A percentile compares a stretch with the other conserved stretches of the same genome.
These are phyloP conservation scores for Phyto melanocephala DNA, from an alignment of 2,888 invertebrate genomes.

Conservation along the genomic window DNA sequence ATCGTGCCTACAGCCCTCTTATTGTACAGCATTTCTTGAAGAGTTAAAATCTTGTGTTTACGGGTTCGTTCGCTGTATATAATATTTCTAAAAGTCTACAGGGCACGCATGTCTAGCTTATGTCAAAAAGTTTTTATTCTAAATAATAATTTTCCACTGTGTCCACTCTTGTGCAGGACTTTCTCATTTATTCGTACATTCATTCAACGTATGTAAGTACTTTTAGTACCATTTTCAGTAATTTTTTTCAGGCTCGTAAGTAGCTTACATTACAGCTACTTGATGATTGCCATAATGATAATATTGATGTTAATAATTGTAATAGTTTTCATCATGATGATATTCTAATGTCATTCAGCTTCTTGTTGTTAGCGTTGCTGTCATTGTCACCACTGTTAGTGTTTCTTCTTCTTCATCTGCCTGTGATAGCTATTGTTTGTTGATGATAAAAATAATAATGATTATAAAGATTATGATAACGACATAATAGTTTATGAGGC, in stretches of 20 bases:
- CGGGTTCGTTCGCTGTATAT: too few relatives aligned
- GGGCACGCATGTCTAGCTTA: too few relatives aligned
- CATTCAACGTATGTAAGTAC: not conserved
- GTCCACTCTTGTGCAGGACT: too few relatives aligned
- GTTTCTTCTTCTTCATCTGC: not conserved
- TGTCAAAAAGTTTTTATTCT: too few relatives aligned
- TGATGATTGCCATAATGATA: not conserved
- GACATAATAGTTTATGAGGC: slow-evolving; percentile 18
- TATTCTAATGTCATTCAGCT: not conserved
- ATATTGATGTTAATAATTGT: not conserved
- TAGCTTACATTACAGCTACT: not conserved
- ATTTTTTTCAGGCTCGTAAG: too few relatives aligned
- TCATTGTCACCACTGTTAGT: not conserved
- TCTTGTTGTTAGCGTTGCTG: not conserved
- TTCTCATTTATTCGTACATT: slow-evolving; percentile 31
- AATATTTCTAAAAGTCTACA: too few relatives aligned
- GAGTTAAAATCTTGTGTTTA: too few relatives aligned
- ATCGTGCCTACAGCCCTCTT: too few relatives aligned
- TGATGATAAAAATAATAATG: not conserved
- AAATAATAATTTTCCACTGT: too few relatives aligned
- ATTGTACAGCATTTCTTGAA: too few relatives aligned
- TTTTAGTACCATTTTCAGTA: too few relatives aligned
- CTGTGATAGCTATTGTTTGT: not conserved
- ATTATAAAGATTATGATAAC: slow-evolving; percentile 13
- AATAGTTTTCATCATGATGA: not conserved